Evolutionary conservation across 2,888 invertebrate species (phyloP).

Genomic region (Lycocerus yunnanus): DNA sequence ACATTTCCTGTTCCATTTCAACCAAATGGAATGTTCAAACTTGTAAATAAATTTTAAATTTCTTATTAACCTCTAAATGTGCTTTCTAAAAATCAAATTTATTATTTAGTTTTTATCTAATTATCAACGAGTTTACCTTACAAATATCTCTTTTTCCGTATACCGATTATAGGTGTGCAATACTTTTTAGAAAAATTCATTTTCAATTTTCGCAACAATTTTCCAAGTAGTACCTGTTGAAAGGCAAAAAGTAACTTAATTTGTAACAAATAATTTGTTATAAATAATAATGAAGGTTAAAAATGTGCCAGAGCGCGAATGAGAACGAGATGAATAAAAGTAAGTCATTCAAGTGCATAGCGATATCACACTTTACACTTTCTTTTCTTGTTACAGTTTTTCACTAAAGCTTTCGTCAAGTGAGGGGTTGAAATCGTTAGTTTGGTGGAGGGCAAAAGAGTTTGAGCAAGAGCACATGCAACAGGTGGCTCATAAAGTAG

Average conservation of each 20-base stretch:
- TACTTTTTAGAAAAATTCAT: too few species aligned
- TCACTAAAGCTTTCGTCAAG: conserved; percentile 42
- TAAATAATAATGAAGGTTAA: background rate
- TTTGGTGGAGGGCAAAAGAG: conserved; percentile 39
- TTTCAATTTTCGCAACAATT: too few species aligned
- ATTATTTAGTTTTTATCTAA: background rate
- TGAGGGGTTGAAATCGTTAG: conserved; percentile 44
- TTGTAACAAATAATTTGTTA: background rate
- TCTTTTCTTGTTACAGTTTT: conserved; percentile 37
- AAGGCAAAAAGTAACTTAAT: background rate
- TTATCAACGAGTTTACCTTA: too few species aligned
- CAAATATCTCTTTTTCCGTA: too few species aligned
- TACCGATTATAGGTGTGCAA: too few species aligned
- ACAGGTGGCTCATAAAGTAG: conserved; percentile 61
- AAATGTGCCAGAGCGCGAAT: background rate
- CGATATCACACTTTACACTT: conserved; percentile 38
- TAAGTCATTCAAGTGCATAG: conserved; percentile 17
- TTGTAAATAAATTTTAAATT: conserved; percentile 8
- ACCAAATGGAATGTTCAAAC: conserved; percentile 22
- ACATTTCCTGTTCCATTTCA: conserved; percentile 38
- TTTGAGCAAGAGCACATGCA: conserved; percentile 43
- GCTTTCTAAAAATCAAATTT: background rate
- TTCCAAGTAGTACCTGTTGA: background rate
- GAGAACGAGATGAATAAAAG: conserved; percentile 9
- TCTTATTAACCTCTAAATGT: background rate